Base-by-base conservation (phyloP, 2,888 invertebrate genomes). In the Athripsodes cinereus region DNA sequence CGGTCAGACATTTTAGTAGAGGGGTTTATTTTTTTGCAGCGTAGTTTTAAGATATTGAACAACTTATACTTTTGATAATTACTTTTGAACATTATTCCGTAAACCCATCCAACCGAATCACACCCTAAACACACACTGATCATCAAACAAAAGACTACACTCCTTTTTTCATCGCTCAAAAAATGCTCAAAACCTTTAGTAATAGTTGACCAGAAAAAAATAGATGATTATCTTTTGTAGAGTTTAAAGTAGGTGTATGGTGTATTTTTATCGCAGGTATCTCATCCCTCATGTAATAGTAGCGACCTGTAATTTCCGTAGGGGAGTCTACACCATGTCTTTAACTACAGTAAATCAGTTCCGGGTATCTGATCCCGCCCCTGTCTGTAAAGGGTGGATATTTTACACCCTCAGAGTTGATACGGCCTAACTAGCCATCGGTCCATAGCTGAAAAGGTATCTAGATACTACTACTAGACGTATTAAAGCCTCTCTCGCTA, bases 281-380 rank as follows among this genome's bases (percentile, higher is more conserved):
- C 48, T 18, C 34, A 44, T 18, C 55, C n/a, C 50, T 35, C 49
- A 21, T 31, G 31, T 31, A 31, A 31, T 3, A 40, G 16, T 40
- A 40, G 46, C 57, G 44, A 52, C 55, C 62, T 58, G 60, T 62
- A 60, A 60, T 60, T 62, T 62, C 62, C 62, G 60, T 49, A 58
- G 58, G 62, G 60, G 60, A 56, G 40, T 40, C 40, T 49, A 19
- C 22, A 48, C 20, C 56, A 48, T 56, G 57, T 55, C 62, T 60
- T 58, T 53, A 58, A 55, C 60, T 58, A 58, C 58, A 40, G 49
- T 59, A 58, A 60, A 62, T 62, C 62, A 60, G 59, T 60, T 60
- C 60, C 60, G 58, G 60, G 21, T 22, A 50, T 53, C 40, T 55
- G 55, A 52, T 34, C 50, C 48, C 46, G n/a, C 53, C 22, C 47